Evolutionary conservation across 2,797 vertebrate species (phyloP), one percentile per base, ranked within the genome.

Genomic region (Bovichtus variegatus): DNA sequence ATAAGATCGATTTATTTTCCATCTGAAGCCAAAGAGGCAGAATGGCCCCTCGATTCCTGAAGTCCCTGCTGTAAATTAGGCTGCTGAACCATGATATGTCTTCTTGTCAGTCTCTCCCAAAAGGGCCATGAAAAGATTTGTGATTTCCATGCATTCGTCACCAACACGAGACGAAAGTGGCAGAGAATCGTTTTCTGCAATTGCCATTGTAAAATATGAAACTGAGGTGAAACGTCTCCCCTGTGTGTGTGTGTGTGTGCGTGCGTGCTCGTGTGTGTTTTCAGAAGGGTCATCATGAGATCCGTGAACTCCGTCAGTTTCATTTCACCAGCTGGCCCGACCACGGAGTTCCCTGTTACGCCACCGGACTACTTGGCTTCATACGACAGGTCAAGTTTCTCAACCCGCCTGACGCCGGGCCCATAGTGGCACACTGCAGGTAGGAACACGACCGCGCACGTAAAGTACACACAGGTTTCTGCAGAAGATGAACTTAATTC

Each of bases 251-350:
- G n/a, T n/a, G n/a, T n/a, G n/a, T n/a, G n/a, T n/a, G n/a, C n/a
- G n/a, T n/a, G n/a, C n/a, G n/a, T n/a, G n/a, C n/a, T n/a, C n/a
- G n/a, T n/a, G n/a, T 8, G 34, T 9, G 34, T 81, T 94, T 79
- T 54, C 95, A 99, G 98, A 99, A 99, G 96, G 96, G 97, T 89
- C 98, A 98, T 87, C 97, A 99, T 2, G 98, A 99, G 93, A 98
- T 99, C 90, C 96, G 97, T 4, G 98, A 99, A 89, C 96, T 99
- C 58, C 97, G 97, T 12, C 98, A 99, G 94, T 99, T 99, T 86
- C 98, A 99, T 77, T 99, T 99, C 93, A 99, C 98, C 92, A 98
- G 97, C 94, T 99, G 98, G 98, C 98, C 98, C 0, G 98, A 99
- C 92, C 98, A 99, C 0, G 98, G 98, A 0, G 98, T 99, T 16